These are phyloP conservation scores for Stomatorhinus walkeri DNA, from an alignment of 2,797 vertebrate genomes.

Conservation along the genomic window DNA sequence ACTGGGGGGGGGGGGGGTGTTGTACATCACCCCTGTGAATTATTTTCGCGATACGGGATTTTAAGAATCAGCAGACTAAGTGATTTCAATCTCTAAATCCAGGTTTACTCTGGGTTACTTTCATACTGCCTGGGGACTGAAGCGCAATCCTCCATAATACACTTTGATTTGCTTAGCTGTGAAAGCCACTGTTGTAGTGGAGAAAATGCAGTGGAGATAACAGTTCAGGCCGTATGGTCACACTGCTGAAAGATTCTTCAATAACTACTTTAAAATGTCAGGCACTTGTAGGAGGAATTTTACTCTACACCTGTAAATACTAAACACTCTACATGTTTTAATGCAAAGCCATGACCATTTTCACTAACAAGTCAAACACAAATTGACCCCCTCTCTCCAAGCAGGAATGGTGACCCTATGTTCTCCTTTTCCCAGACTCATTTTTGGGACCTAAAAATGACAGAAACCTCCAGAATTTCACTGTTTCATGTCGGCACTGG, in stretches of 20 bases:
- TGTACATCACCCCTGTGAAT: neutral
- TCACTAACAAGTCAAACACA: neutral
- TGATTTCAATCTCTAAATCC: conserved; percentile 1
- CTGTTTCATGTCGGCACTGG: neutral
- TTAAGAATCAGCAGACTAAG: neutral
- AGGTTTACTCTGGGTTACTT: neutral
- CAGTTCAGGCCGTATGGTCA: neutral
- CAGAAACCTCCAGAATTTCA: neutral
- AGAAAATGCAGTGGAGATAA: neutral
- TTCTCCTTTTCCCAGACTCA: neutral
- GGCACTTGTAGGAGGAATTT: neutral
- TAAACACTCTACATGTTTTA: neutral
- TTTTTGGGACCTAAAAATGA: neutral
- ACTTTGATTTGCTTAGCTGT: neutral
- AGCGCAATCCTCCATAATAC: neutral
- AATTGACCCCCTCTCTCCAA: neutral
- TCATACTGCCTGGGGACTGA: neutral
- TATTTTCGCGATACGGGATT: neutral
- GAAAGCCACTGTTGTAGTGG: neutral
- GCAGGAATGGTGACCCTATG: neutral
- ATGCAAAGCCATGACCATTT: neutral
- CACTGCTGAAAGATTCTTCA: neutral
- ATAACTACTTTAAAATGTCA: neutral
- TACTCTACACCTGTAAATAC: neutral
- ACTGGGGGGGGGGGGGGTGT: neutral